A percentile compares a stretch with the other conserved stretches of the same genome.
Conservation (phyloP, 1,140 invertebrate genomes). For the Diabrotica undecimpunctata region DNA sequence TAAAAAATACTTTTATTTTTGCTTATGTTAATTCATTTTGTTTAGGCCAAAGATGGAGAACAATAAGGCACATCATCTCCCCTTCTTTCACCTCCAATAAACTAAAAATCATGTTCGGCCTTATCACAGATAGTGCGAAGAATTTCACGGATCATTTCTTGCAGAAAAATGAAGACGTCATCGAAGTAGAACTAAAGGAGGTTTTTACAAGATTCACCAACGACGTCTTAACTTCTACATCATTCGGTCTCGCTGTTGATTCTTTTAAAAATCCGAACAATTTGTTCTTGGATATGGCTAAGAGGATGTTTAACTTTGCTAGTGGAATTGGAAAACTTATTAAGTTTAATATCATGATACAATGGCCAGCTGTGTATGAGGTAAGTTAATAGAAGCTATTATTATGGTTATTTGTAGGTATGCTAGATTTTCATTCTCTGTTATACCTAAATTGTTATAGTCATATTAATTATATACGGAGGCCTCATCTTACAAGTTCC, state of each 20-base stretch:
- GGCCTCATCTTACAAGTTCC: too few species aligned
- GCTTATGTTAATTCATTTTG: neutral
- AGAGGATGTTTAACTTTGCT: slow-evolving; percentile 33
- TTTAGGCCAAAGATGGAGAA: slow-evolving; percentile 45
- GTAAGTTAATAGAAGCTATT: slow-evolving; percentile 12
- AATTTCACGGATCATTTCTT: slow-evolving; percentile 39
- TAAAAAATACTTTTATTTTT: neutral
- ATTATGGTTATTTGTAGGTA: too few species aligned
- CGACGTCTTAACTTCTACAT: slow-evolving; percentile 36
- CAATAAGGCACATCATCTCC: slow-evolving; percentile 43
- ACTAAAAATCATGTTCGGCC: slow-evolving; percentile 44
- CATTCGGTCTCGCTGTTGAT: slow-evolving; percentile 47
- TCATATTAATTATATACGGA: too few species aligned
- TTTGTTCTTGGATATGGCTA: slow-evolving; percentile 47
- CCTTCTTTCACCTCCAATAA: slow-evolving; percentile 48
- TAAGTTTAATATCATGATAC: slow-evolving; percentile 21
- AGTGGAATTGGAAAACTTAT: slow-evolving; percentile 17
- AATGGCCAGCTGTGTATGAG: slow-evolving; percentile 18
- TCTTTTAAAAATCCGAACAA: slow-evolving; percentile 48
- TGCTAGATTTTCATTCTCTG: neutral
- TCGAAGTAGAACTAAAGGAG: slow-evolving; percentile 28
- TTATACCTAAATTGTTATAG: neutral
- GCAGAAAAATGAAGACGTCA: slow-evolving; percentile 21
- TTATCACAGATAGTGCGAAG: slow-evolving; percentile 38
- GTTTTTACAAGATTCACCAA: slow-evolving; percentile 11